Evolutionary conservation across 2,113 vertebrate genomes (phyloP).

Genomic region (Grantiella picta): DNA sequence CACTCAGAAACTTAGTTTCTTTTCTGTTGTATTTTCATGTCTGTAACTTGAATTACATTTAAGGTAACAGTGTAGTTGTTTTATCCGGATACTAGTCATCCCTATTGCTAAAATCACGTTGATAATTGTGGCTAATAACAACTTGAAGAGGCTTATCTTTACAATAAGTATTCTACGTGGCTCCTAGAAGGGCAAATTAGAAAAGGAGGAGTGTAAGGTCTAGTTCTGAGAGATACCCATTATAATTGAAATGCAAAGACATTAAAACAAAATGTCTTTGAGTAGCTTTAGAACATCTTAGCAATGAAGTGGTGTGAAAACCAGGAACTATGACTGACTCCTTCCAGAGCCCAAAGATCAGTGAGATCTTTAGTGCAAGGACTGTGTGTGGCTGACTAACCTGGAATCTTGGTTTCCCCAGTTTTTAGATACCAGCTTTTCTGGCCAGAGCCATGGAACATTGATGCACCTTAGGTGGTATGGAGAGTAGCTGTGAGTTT

Average conservation of each 20-base stretch:
- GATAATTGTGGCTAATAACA: not conserved
- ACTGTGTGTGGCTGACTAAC: not conserved
- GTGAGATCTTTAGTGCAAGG: not conserved
- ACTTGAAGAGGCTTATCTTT: not conserved
- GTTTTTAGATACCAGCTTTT: not conserved
- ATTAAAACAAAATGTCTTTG: not conserved
- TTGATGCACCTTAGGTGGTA: not conserved
- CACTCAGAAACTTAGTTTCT: not conserved
- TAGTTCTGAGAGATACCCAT: not conserved
- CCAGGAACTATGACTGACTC: not conserved
- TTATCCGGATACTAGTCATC: not conserved
- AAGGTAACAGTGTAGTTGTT: not conserved
- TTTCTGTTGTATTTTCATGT: not conserved
- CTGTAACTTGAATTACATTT: not conserved
- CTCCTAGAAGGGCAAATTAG: not conserved
- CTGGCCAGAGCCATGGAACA: not conserved
- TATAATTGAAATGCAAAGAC: not conserved
- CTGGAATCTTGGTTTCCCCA: not conserved
- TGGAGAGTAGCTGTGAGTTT: not conserved
- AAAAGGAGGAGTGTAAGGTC: not conserved
- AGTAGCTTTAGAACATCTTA: not conserved
- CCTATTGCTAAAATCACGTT: not conserved
- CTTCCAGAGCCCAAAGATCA: not conserved
- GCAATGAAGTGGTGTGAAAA: not conserved
- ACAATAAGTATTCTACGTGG: not conserved